Percentiles rank a stretch among this genome's conserved stretches.
These are phyloP conservation scores for Rhodinocichla rosea DNA, from an alignment of 2,113 vertebrate genomes.

Conservation along the genomic window DNA sequence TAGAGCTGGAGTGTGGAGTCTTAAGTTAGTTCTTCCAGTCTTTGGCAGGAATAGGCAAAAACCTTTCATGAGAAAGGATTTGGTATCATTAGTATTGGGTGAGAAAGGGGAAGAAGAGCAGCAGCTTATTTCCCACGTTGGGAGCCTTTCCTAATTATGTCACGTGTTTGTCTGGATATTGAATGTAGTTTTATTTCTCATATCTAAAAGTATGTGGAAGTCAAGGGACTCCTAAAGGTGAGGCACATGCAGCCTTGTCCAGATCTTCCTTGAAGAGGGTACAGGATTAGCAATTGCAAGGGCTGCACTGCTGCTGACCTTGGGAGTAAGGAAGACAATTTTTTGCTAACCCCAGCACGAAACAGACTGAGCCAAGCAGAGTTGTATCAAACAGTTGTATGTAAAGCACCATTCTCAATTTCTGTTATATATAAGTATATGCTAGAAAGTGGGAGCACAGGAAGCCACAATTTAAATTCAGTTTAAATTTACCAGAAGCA, in stretches of 20 bases:
- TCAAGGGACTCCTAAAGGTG: background rate
- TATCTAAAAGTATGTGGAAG: background rate
- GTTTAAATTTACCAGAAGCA: background rate
- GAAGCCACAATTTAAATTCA: background rate
- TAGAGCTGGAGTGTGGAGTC: background rate
- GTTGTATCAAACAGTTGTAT: background rate
- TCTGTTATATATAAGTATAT: accelerated
- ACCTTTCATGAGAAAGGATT: background rate
- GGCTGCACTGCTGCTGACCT: background rate
- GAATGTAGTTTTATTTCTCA: background rate
- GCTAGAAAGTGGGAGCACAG: background rate
- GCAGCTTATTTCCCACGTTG: background rate
- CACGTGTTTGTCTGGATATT: background rate
- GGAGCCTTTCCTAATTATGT: background rate
- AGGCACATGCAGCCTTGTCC: background rate
- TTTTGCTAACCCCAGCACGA: background rate
- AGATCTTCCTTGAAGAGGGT: background rate
- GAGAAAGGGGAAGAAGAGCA: background rate
- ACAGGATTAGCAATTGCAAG: background rate
- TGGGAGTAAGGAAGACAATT: background rate
- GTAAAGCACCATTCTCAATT: background rate
- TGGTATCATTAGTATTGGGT: background rate
- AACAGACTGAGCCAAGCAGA: background rate
- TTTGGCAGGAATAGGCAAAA: background rate
- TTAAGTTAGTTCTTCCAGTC: background rate